Conservation (phyloP, 2,888 invertebrate species). For the Epinotia nisella region DNA sequence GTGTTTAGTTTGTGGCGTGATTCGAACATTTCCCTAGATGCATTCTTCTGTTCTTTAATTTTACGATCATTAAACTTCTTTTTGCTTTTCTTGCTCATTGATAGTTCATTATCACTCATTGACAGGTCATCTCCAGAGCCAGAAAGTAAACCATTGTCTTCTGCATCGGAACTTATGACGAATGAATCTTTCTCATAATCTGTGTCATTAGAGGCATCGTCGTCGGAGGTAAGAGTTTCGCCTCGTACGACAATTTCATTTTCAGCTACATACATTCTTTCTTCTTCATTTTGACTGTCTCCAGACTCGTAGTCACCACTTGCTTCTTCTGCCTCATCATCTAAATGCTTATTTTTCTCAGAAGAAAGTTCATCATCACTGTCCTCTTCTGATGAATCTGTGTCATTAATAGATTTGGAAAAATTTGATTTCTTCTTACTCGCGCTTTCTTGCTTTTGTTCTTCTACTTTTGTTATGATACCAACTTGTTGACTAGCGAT, state of each 20-base stretch:
- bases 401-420: conserved; percentile 49
- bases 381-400: conserved; percentile 45
- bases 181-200: conserved; percentile 84
- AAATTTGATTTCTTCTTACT: conserved; percentile 38
- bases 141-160: conserved; percentile 73
- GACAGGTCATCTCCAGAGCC: conserved; percentile 77
- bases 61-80: conserved; percentile 74
- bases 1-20: conserved; percentile 67
- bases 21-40: conserved; percentile 77
- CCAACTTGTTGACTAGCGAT: conserved; percentile 18
- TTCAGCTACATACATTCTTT: conserved; percentile 75
- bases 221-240: conserved; percentile 81
- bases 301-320: conserved; percentile 78
- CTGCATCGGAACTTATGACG: conserved; percentile 79
- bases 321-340: conserved; percentile 73
- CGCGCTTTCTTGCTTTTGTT: conserved; percentile 46
- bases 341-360: conserved; percentile 58
- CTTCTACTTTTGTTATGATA: conserved; percentile 23
- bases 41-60: conserved; percentile 73
- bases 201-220: conserved; percentile 71
- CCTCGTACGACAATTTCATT: conserved; percentile 81
- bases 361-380: conserved; percentile 42
- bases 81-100: conserved; percentile 74
- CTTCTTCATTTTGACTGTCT: conserved; percentile 79
- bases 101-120: conserved; percentile 75